Percentiles rank a stretch among this genome's conserved stretches.
Conservation (phyloP, 2,888 invertebrate species). For the Maniola hyperantus region DNA sequence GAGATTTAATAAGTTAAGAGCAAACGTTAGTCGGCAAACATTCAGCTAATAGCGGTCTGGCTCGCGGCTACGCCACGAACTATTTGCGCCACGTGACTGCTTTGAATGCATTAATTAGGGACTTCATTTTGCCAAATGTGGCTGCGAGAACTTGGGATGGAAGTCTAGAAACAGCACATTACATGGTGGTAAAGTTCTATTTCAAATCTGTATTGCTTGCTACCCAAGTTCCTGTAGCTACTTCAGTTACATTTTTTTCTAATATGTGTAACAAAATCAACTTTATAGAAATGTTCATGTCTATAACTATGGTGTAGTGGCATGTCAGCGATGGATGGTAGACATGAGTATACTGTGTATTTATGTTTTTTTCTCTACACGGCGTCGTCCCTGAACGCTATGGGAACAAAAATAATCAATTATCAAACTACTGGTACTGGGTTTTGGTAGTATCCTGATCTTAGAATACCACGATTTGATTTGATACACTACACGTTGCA, state of each 20-base stretch:
- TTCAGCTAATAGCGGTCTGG: conserved; percentile 35
- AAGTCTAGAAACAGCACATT: conserved; percentile 1
- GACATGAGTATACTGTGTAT: no score
- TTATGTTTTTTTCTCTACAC: no score
- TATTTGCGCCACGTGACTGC: conserved; percentile 20
- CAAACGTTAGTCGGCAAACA: conserved; percentile 35
- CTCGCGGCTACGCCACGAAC: conserved; percentile 17
- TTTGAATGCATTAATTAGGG: conserved; percentile 20
- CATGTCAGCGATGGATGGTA: no score
- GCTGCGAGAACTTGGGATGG: neutral
- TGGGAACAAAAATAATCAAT: no score
- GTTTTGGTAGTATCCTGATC: no score
- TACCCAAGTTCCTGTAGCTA: neutral
- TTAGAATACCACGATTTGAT: no score
- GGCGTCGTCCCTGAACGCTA: no score
- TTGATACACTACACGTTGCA: no score
- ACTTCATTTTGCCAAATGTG: conserved; percentile 18
- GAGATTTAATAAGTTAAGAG: conserved; percentile 34
- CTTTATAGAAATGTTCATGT: no score
- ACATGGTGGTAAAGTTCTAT: neutral
- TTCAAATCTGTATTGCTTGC: neutral
- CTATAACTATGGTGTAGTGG: no score
- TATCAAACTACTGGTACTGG: no score
- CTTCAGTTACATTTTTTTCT: neutral
- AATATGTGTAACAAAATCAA: no score